phyloP scores from a whole-genome alignment of 1,140 invertebrate species.

The Myzus persicae region DNA sequence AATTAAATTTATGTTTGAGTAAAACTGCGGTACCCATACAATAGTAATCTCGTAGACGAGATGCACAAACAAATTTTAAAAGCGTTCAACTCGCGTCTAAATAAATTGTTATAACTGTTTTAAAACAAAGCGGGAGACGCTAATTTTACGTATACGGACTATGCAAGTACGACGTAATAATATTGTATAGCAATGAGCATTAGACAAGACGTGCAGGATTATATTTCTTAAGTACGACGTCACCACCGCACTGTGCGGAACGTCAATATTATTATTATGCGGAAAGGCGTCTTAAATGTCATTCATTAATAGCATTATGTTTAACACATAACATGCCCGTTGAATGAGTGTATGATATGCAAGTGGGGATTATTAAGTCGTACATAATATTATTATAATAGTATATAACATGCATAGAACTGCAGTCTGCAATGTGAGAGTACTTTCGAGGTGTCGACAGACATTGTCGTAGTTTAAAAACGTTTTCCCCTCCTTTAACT shows the following conservation, averaged over 20 bases:
- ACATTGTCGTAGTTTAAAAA: not conserved
- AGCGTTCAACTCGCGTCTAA: not conserved
- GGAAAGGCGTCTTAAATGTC: not conserved
- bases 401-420: not conserved
- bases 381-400: not conserved
- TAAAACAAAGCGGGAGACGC: not conserved
- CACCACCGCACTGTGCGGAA: not conserved
- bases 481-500: not conserved
- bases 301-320: not conserved
- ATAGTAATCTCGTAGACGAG: no score
- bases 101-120: not conserved
- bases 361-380: not conserved
- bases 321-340: not conserved
- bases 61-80: not conserved
- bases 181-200: not conserved
- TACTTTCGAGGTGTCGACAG: not conserved
- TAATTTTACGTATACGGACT: no score
- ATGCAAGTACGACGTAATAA: not conserved
- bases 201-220: not conserved
- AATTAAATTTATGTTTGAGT: not conserved
- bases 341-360: not conserved
- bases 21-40: not conserved
- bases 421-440: no score
- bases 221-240: not conserved
- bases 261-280: not conserved